Evolutionary conservation across 1,140 invertebrate species (phyloP), one percentile per base, ranked within the genome.

Genomic region (Monochamus saltuarius): DNA sequence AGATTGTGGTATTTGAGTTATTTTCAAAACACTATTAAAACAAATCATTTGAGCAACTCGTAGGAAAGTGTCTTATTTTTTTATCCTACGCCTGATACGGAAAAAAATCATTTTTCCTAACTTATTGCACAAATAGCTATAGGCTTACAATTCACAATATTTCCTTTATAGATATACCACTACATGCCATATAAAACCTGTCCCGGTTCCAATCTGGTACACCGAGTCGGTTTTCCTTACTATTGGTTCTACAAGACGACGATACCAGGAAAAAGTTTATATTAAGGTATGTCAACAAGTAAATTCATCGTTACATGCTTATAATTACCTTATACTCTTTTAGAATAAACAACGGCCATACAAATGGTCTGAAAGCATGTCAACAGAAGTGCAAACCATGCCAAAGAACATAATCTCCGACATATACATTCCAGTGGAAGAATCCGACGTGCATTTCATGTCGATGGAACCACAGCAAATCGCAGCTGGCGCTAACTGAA

Each of bases 281-380:
- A 66, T 66, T 47, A 68, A 63, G 51, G 66, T 68, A 56, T 58
- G 46, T 36, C 38, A 36, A 4, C 1, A 13, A 40, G 34, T 19
- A 52, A 52, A 52, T 52, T 4, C 34, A 43, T 17, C 7, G 13
- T 53, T 38, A 35, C 13, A 22, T 11, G 0, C 37, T 37, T 14
- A 11, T 11, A 17, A 19, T 17, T 14, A 19, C 6, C n/a, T 43
- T 53, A 6, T 42, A 6, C 19, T 42, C 8, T 19, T 47, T 35
- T 9, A 68, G 66, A 42, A 66, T 34, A 56, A 59, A 47, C 22
- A 60, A 11, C 19, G 55, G 16, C 66, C 66, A 16, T 59, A 60
- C 39, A 57, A 61, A n/a, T 68, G 64, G 64, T 59, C 64, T 11
- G 66, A 68, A 64, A 59, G 8, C 37, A 64, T 68, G 66, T 50